A percentile compares a stretch with the other conserved stretches of the same genome.
These are phyloP conservation scores for Raphicerus campestris DNA, from an alignment of 2,113 vertebrate species.

Conservation along the genomic window DNA sequence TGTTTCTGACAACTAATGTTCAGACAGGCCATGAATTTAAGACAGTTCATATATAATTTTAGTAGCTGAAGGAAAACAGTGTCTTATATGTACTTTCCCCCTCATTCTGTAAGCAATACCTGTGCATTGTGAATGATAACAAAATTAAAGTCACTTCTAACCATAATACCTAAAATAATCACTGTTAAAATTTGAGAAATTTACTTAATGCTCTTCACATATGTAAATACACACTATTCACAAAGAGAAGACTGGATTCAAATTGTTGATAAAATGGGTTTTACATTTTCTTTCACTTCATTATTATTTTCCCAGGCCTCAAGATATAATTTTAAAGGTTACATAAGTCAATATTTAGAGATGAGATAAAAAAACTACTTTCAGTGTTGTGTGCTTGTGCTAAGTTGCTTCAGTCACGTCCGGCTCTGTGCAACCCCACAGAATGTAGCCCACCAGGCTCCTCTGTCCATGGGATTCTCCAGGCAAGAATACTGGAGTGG, in stretches of 20 bases:
- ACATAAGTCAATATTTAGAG: neutral
- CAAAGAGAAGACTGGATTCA: neutral
- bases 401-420: neutral
- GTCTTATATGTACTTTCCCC: neutral
- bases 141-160: neutral
- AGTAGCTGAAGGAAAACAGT: neutral
- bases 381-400: neutral
- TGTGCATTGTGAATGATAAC: neutral
- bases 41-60: neutral
- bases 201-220: neutral
- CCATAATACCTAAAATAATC: neutral
- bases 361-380: neutral
- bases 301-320: neutral
- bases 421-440: neutral
- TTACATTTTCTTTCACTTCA: neutral
- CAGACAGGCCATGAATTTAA: neutral
- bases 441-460: neutral
- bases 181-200: neutral
- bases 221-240: neutral
- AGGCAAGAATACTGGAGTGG: neutral
- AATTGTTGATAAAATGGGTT: neutral
- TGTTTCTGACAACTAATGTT: neutral
- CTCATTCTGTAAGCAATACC: neutral
- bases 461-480: neutral
- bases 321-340: neutral